These are phyloP conservation scores for Xerus rutilus DNA, from an alignment of 2,797 vertebrate species.

Conservation along the genomic window DNA sequence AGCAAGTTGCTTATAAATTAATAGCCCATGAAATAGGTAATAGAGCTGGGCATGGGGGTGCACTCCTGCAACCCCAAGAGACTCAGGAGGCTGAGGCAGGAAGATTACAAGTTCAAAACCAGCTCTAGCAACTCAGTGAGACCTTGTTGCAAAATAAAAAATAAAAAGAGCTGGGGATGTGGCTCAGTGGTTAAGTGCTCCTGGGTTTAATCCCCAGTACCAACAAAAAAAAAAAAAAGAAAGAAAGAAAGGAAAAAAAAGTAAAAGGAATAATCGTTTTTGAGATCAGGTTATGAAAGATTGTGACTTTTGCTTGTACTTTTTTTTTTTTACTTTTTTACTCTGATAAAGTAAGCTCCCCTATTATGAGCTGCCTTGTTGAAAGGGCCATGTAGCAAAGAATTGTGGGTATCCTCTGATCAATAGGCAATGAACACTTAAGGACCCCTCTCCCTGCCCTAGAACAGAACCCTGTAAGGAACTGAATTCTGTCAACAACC, in stretches of 20 bases:
- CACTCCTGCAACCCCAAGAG: too few relatives aligned
- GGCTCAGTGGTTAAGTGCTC: too few relatives aligned
- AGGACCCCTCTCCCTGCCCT: background rate
- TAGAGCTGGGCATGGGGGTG: background rate
- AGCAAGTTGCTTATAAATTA: constrained; percentile 22
- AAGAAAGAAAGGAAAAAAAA: too few relatives aligned
- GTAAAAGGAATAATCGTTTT: background rate
- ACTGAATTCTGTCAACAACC: background rate
- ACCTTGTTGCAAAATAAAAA: too few relatives aligned
- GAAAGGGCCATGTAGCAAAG: background rate
- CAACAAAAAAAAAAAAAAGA: too few relatives aligned
- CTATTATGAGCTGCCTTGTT: background rate
- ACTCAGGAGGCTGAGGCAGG: too few relatives aligned
- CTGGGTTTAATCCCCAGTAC: too few relatives aligned
- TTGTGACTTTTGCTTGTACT: background rate
- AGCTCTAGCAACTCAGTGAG: too few relatives aligned
- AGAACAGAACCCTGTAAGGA: background rate
- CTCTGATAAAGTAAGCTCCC: background rate
- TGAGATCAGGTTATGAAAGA: background rate
- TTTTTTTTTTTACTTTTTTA: background rate
- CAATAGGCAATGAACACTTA: background rate
- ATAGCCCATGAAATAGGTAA: background rate
- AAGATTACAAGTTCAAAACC: too few relatives aligned
- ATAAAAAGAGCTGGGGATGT: too few relatives aligned
- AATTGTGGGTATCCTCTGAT: background rate